These are phyloP conservation scores for Rhipidura dahli DNA, from an alignment of 2,113 vertebrate species.

Conservation along the genomic window DNA sequence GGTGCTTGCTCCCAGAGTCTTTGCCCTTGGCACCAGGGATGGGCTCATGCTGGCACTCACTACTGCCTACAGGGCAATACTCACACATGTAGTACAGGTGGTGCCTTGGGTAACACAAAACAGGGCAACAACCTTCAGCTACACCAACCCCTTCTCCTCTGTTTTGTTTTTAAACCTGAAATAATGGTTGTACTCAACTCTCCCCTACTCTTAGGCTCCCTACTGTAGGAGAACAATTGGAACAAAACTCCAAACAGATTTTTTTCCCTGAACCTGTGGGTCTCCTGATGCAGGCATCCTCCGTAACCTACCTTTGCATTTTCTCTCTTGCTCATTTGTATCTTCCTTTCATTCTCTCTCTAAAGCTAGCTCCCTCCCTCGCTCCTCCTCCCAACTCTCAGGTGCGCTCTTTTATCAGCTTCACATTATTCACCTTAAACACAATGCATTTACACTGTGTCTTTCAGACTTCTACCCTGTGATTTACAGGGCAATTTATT, in stretches of 20 bases:
- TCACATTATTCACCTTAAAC: neutral
- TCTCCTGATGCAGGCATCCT: neutral
- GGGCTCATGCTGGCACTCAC: neutral
- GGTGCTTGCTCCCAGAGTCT: neutral
- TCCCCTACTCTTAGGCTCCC: neutral
- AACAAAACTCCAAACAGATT: neutral
- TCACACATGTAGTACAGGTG: neutral
- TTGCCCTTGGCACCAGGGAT: neutral
- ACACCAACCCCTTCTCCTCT: neutral
- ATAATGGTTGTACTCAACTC: neutral
- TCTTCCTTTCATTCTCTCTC: neutral
- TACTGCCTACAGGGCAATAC: neutral
- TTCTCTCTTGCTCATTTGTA: neutral
- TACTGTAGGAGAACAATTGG: neutral
- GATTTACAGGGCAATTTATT: neutral
- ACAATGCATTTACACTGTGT: neutral
- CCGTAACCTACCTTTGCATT: neutral
- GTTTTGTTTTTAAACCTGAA: neutral
- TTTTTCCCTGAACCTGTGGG: neutral
- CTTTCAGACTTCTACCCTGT: neutral
- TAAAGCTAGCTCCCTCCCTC: neutral
- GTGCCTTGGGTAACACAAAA: neutral
- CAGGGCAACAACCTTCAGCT: fast-evolving
- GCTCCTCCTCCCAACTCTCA: neutral
- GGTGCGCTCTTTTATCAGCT: neutral